Base-by-base conservation (phyloP, 2,113 vertebrate genomes). In the Apteryx owenii region DNA sequence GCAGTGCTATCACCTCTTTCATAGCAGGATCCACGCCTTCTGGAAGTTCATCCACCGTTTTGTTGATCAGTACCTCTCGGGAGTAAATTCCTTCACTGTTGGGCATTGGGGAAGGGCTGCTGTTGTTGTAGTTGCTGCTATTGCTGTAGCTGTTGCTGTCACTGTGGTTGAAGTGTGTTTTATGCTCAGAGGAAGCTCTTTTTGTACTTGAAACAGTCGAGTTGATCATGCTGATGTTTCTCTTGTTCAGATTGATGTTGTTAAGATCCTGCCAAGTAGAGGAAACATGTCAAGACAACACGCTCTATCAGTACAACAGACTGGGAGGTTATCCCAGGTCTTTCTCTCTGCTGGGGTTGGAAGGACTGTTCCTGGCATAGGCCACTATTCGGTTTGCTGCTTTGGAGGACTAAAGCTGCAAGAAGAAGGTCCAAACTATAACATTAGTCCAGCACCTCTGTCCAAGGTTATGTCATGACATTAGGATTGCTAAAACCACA, bases 21-120 rank as follows among this genome's bases (percentile, higher is more conserved):
- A 94, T 98, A 60, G 93, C 85, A 77, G 99, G 98, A 93, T 99
- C 98, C 96, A 98, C 98, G 4, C 98, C 98, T 18, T 97, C 90
- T 2, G 98, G 99, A 38, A 99, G 98, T 18, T 99, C 98, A 31
- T 96, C 97, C 25, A 98, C 70, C 0, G 94, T 68, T 90, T 98
- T 98, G 97, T 98, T 97, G 75, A 98, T 61, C 29, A 99, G 96
- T 72, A 98, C 86, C 51, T 97, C 94, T 95, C 96, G 25, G 96
- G 98, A 90, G 83, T 96, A 97, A 92, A 68, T 4, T 9, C 71
- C 91, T 5, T 90, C 80, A 5, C 93, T 81, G 2, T 96, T 93
- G 89, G 72, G 87, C 76, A 16, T 80, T 81, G 61, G 60, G 90
- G n/a, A 81, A 76, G 65, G 62, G 80, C 79, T 16, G 28, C 60